Evolutionary conservation across 2,797 vertebrate species (phyloP).

Genomic region (Selene dorsalis): DNA sequence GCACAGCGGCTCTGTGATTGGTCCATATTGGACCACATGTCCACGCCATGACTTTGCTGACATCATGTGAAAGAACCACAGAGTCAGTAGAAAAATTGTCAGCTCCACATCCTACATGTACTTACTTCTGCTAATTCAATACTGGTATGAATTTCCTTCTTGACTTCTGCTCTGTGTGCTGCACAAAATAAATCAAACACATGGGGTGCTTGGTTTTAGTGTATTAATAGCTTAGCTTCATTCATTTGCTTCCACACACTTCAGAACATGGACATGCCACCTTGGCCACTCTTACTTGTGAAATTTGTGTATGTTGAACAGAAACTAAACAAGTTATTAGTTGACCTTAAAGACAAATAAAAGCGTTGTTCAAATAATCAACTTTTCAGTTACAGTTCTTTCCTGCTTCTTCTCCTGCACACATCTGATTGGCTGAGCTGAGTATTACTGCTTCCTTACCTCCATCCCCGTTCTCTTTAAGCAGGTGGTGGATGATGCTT

Average conservation of each 20-base stretch:
- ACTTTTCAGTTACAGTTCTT: background rate
- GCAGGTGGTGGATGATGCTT: background rate
- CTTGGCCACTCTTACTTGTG: background rate
- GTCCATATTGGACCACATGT: background rate
- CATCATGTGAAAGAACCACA: background rate
- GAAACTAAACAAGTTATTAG: background rate
- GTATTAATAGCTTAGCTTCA: constrained; percentile 40
- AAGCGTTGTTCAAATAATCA: constrained; percentile 9
- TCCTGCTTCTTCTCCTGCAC: background rate
- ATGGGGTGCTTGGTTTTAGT: constrained; percentile 17
- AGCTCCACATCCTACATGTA: constrained; percentile 6
- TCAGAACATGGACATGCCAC: constrained; percentile 6
- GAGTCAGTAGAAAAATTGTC: background rate
- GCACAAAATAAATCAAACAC: constrained; percentile 39
- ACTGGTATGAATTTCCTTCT: constrained; percentile 25
- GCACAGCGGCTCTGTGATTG: background rate
- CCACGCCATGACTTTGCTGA: background rate
- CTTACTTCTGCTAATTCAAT: constrained; percentile 7
- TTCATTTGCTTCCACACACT: constrained; percentile 45
- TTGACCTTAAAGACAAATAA: constrained; percentile 3
- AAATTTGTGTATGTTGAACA: constrained; percentile 13
- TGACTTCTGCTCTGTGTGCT: constrained; percentile 17
- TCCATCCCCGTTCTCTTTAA: constrained; percentile 3
- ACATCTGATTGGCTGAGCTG: constrained; percentile 1
- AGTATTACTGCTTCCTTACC: constrained; percentile 4